Evolutionary conservation across 2,113 vertebrate species (phyloP), one percentile per base, ranked within the genome.

Genomic region (Heterotis niloticus): DNA sequence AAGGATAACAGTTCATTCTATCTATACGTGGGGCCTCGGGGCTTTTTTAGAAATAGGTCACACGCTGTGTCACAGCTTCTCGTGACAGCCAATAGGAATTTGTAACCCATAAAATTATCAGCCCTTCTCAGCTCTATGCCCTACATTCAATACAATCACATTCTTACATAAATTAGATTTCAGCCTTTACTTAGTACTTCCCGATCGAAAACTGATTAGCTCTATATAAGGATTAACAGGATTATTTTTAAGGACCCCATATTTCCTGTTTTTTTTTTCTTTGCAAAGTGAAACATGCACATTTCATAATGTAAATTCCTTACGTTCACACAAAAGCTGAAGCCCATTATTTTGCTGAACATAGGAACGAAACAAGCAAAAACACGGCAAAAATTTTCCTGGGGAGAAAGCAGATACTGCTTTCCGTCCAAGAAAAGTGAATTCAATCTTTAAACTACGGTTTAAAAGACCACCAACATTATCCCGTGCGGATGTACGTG

Each of bases 101-200:
- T 89, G 87, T 88, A 92, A 92, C 90, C 89, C 92, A 89, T 90
- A 91, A 91, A 93, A 82, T 92, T 84, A 90, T 92, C 88, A 89
- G 86, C 81, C 85, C 88, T 88, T 88, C 87, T 88, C 89, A 92
- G 87, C 89, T 88, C 91, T 69, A 60, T 94, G 93, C 85, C 93
- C 93, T 93, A 94, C 87, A 94, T 94, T 93, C 87, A 88, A 82
- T 82, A 86, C 88, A 88, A 90, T 85, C 87, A 87, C 82, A 76
- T 79, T 84, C 83, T 87, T 86, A 88, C 82, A 83, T 83, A 90
- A 91, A 92, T 90, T 86, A 90, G 86, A 89, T 86, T 85, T 82
- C 81, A 87, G 83, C 83, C 84, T 86, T 82, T 89, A 80, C 57
- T 29, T 28, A 54, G 16, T 73, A 83, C 81, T 71, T 28, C 81